Conservation (phyloP, 2,797 vertebrate genomes). For the Catharus ustulatus region DNA sequence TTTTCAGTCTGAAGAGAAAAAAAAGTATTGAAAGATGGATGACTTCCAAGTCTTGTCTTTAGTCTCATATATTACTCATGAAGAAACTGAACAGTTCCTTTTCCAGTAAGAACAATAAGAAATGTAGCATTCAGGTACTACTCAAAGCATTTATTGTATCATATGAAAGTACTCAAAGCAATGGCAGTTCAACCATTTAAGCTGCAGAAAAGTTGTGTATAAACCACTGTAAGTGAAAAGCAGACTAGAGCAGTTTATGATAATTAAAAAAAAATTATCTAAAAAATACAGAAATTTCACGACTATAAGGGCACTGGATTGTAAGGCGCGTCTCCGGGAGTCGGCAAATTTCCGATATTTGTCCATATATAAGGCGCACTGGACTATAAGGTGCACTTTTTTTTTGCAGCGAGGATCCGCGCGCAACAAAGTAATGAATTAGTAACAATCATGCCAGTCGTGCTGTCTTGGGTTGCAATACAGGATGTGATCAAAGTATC, state of each 20-base stretch:
- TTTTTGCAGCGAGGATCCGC: too few species aligned
- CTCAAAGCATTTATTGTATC: background rate
- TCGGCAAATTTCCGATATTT: too few species aligned
- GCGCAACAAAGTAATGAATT: too few species aligned
- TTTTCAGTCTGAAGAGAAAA: conserved; percentile 80
- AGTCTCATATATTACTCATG: background rate
- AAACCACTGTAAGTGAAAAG: background rate
- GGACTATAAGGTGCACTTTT: too few species aligned
- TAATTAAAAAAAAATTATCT: background rate
- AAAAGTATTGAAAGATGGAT: background rate
- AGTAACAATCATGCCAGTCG: too few species aligned
- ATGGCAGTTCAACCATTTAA: background rate
- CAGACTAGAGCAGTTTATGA: background rate
- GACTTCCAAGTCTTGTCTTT: background rate
- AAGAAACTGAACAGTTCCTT: background rate
- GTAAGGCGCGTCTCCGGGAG: too few species aligned
- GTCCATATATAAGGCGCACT: too few species aligned
- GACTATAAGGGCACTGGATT: too few species aligned
- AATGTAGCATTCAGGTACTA: background rate
- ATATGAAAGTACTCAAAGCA: background rate
- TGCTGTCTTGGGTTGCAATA: too few species aligned
- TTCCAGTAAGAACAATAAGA: background rate
- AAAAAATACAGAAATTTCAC: background rate
- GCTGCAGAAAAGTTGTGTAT: background rate
- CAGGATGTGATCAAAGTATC: too few species aligned